Evolutionary conservation across 2,888 invertebrate genomes (phyloP), one percentile per base, ranked within the genome.

Genomic region (Antheraea assamensis): DNA sequence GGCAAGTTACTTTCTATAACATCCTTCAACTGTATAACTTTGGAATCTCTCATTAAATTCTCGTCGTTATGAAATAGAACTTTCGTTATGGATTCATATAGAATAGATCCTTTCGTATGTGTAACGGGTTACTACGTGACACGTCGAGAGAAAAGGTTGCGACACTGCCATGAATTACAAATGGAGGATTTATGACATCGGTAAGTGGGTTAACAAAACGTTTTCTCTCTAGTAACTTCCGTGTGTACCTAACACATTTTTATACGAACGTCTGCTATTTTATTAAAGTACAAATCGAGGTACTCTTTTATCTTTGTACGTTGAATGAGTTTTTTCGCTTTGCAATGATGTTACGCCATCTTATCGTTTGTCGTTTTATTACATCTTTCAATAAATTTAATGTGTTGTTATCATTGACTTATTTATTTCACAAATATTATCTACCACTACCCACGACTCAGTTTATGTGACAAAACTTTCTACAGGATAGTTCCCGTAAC

Each of bases 91-190:
- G 68, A 71, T 71, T 74, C 52, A 68, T 71, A 49, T 66, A 70
- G 70, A 70, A 58, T 58, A 42, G 27, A 35, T 70, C 73, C 66
- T 68, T 35, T 68, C 35, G 80, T 79, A 76, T 80, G 78, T 74
- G 80, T 82, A 77, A 78, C 76, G 79, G 81, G 78, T 78, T 77
- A 71, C 75, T 82, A 87, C 86, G 86, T 86, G 87, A 85, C 82
- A 75, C n/a, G 76, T 79, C 80, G 82, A 84, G 70, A 70, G 19
- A 70, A 71, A 58, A 83, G 82, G 82, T 84, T 80, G 76, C 78
- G 81, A 82, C 80, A 80, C 77, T 76, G 79, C 76, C 78, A 84
- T 85, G 83, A 85, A 86, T 87, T 84, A 81, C 72, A 81, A 85
- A 82, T 80, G 78, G 80, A 81, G 72, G 79, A 80, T 81, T 80